Evolutionary conservation across 2,797 vertebrate species (phyloP).

Genomic region (Eulemur mongoz): DNA sequence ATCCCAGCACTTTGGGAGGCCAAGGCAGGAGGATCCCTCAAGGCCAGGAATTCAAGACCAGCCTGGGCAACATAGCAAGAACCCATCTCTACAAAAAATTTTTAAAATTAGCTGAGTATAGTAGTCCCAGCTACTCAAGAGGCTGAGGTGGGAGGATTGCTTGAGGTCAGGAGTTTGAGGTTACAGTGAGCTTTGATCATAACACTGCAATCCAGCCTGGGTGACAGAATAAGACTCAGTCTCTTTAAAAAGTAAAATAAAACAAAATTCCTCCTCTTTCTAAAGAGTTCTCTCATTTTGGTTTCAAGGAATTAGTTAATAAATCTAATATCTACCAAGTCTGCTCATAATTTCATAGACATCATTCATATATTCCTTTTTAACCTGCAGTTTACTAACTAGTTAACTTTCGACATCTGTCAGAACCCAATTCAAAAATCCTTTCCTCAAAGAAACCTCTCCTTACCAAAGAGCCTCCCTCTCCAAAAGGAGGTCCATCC

Average conservation of each 20-base stretch:
- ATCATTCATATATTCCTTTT: not conserved
- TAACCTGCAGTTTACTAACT: not conserved
- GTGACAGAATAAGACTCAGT: no score
- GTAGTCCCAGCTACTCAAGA: no score
- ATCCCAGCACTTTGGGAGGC: not conserved
- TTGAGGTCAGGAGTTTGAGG: no score
- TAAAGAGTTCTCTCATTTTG: constrained; percentile 1
- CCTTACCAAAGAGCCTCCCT: not conserved
- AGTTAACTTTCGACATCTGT: constrained; percentile 23
- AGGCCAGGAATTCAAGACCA: not conserved
- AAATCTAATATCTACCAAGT: not conserved
- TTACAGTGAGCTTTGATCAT: no score
- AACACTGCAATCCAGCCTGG: no score
- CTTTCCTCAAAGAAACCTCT: constrained; percentile 11
- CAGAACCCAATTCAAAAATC: constrained; percentile 30
- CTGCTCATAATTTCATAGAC: not conserved
- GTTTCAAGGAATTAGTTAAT: not conserved
- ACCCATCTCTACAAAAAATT: not conserved
- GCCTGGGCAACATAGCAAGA: not conserved
- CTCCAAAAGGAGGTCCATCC: not conserved
- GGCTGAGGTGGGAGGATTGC: no score
- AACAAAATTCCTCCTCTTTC: constrained; percentile 19
- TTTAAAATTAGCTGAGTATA: not conserved
- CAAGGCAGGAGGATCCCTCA: not conserved
- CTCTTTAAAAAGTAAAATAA: not conserved